Evolutionary conservation across 2,113 vertebrate genomes (phyloP).

Genomic region (Patagioenas fasciata): DNA sequence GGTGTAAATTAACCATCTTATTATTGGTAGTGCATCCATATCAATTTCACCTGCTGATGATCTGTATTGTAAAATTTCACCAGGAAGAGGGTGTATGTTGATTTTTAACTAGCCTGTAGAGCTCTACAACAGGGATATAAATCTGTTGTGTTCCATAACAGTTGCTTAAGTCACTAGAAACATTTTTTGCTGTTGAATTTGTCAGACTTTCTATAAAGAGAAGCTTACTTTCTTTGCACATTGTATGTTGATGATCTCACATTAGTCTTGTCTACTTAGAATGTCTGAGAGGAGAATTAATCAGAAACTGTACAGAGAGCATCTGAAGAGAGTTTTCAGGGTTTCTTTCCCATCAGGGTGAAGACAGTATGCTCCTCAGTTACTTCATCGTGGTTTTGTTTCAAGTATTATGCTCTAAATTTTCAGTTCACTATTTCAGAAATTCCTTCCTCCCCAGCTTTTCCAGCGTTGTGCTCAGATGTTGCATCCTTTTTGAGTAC

Average conservation of each 20-base stretch:
- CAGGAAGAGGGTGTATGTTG: neutral
- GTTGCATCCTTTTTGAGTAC: neutral
- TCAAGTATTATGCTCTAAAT: neutral
- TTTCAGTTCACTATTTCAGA: neutral
- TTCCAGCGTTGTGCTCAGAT: neutral
- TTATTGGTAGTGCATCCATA: neutral
- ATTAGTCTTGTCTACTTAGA: slow-evolving; percentile 6
- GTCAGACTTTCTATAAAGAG: slow-evolving; percentile 5
- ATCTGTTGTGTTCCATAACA: neutral
- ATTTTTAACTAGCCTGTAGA: neutral
- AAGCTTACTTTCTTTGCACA: slow-evolving; percentile 8
- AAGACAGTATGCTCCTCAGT: neutral
- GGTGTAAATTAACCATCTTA: neutral
- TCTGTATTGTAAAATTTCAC: neutral
- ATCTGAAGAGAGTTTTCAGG: neutral
- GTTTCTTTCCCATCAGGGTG: neutral
- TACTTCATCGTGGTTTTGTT: neutral
- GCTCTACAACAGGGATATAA: neutral
- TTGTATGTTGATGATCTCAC: slow-evolving; percentile 1
- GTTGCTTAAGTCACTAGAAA: slow-evolving; percentile 31
- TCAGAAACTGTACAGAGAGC: neutral
- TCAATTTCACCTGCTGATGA: neutral
- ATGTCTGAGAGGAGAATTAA: slow-evolving; percentile 8
- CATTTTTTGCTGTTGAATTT: slow-evolving; percentile 32
- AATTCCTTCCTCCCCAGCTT: neutral